Conservation (phyloP, 2,113 vertebrate genomes). For the Papio anubis region DNA sequence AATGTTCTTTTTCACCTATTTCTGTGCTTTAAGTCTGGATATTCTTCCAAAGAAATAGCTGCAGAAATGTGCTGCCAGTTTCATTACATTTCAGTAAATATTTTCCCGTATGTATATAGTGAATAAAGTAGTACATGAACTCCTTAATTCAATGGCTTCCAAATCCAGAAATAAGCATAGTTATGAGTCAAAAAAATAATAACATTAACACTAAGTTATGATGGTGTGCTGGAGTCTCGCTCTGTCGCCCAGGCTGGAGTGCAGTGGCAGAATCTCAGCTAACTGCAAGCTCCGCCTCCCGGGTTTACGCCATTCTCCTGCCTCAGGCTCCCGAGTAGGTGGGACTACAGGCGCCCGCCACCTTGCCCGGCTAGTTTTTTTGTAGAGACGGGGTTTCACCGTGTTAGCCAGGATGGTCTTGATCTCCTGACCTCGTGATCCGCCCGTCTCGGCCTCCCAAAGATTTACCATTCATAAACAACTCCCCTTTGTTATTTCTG, state of each 20-base stretch:
- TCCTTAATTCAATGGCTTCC: neutral
- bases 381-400: no score
- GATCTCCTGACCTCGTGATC: no score
- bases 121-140: neutral
- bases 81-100: neutral
- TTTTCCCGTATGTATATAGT: no score
- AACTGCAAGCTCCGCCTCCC: no score
- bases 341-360: no score
- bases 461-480: neutral
- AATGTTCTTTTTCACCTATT: neutral
- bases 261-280: no score
- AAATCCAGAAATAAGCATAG: neutral
- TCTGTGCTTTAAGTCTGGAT: neutral
- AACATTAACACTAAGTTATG: neutral
- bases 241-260: no score
- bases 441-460: no score
- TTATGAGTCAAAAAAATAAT: neutral
- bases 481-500: neutral
- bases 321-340: no score
- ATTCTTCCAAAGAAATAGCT: neutral
- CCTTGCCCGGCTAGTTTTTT: no score
- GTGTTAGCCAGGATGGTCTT: no score
- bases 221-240: accelerated
- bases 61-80: neutral
- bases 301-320: no score